Conservation (phyloP, 2,888 invertebrate genomes). For the Papilio gigon region DNA sequence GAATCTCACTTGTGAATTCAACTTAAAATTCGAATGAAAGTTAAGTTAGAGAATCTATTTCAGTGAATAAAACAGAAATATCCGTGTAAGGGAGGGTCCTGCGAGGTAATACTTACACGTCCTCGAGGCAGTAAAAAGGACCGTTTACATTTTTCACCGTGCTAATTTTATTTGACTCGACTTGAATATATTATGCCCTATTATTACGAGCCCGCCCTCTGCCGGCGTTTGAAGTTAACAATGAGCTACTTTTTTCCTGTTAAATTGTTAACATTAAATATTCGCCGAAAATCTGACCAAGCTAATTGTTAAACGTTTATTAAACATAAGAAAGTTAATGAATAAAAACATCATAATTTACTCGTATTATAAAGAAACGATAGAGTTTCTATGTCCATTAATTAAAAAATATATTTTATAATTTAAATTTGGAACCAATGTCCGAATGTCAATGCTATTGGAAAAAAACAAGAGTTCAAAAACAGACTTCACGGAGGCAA, state of each 20-base stretch:
- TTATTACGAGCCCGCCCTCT: conserved; percentile 73
- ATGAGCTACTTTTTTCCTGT: conserved; percentile 70
- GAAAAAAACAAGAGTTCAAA: too few species aligned
- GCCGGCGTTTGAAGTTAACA: conserved; percentile 74
- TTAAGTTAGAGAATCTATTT: conserved; percentile 43
- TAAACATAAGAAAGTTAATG: conserved; percentile 46
- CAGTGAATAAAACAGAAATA: conserved; percentile 48
- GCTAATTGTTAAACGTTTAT: conserved; percentile 59
- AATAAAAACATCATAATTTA: too few species aligned
- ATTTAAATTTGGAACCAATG: too few species aligned
- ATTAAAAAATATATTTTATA: too few species aligned
- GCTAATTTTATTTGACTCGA: conserved; percentile 82
- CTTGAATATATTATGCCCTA: conserved; percentile 81
- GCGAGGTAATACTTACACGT: conserved; percentile 75
- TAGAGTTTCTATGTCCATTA: too few species aligned
- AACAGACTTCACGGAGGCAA: too few species aligned
- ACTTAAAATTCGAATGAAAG: conserved; percentile 35
- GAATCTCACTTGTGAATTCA: conserved; percentile 30
- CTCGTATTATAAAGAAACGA: too few species aligned
- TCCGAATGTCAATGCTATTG: too few species aligned
- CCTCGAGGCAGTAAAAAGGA: conserved; percentile 74
- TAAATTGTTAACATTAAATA: conserved; percentile 77
- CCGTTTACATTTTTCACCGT: conserved; percentile 82
- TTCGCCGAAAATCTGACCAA: conserved; percentile 66
- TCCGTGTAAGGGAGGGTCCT: conserved; percentile 56